Conservation (phyloP, 2,113 vertebrate genomes). For the Alces alces region DNA sequence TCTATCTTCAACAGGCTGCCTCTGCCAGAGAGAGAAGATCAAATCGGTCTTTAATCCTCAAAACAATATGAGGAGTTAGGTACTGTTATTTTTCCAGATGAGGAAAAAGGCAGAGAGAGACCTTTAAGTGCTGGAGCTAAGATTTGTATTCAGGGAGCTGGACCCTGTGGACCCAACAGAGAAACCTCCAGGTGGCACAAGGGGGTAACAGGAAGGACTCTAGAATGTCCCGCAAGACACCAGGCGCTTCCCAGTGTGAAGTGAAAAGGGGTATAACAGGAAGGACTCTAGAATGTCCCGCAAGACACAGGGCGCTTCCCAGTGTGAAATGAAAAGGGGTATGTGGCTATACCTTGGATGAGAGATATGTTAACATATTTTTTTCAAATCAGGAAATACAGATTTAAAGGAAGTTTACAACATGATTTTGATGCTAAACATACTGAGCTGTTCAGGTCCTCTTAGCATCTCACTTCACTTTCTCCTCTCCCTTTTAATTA, state of each 20-base stretch:
- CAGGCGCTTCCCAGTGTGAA: not conserved
- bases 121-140: not conserved
- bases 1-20: not conserved
- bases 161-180: fast-evolving
- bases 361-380: not conserved
- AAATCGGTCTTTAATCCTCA: not conserved
- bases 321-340: not conserved
- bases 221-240: not conserved
- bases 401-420: not conserved
- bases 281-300: not conserved
- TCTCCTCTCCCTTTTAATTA: not conserved
- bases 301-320: not conserved
- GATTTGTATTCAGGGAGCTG: not conserved
- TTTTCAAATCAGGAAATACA: not conserved
- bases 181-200: not conserved
- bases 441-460: not conserved
- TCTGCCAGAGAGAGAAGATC: not conserved
- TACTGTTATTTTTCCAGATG: not conserved
- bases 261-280: not conserved
- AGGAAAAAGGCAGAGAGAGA: not conserved
- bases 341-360: not conserved
- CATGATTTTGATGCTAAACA: not conserved
- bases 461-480: not conserved
- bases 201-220: not conserved
- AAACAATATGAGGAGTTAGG: not conserved